Base-by-base conservation (phyloP, 2,888 invertebrate genomes). In the Bedellia somnulentella region DNA sequence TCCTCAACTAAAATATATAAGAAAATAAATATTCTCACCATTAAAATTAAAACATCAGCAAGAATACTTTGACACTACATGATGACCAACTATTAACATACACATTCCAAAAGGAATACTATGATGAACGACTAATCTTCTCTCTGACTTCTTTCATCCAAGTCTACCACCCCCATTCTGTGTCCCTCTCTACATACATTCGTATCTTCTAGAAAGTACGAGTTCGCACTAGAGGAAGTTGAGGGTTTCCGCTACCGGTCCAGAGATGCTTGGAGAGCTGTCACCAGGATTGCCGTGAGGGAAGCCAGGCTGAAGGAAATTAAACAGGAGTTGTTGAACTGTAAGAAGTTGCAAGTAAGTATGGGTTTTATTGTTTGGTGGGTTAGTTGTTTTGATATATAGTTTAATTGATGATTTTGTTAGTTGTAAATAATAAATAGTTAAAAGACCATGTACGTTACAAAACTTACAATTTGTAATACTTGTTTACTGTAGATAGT, bases 291-390 rank as follows among this genome's bases (percentile, higher is more conserved):
- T 35, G 95, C 96, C 0, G 88, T 99, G 2, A 80, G 93, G 27
- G 96, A 98, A 61, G 96, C 97, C 0, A 78, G 98, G 13, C 77
- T 98, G 28, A 93, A 92, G 54, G 99, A 99, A 79, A 98, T 99
- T 44, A 92, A 92, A 58, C 82, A 83, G 34, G 98, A 99, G 73
- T 85, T 98, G 34, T 79, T 97, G 37, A 93, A 91, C 57, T 94
- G 93, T 37, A 83, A 91, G 53, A 94, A 93, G 58, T 64, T 97
- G 13, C 94, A 93, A 78, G 85, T 85, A 47, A 35, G 29, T 35
- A n/a, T n/a, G n/a, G n/a, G 5, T n/a, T 25, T 6, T 14, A 2
- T 14, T 12, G 16, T 15, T 31, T 35, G 22, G n/a, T 16, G 13
- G n/a, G n/a, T n/a, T n/a, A n/a, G n/a, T n/a, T n/a, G n/a, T 2